Base-by-base conservation (phyloP, 2,888 invertebrate species). In the Mayetiola destructor region DNA sequence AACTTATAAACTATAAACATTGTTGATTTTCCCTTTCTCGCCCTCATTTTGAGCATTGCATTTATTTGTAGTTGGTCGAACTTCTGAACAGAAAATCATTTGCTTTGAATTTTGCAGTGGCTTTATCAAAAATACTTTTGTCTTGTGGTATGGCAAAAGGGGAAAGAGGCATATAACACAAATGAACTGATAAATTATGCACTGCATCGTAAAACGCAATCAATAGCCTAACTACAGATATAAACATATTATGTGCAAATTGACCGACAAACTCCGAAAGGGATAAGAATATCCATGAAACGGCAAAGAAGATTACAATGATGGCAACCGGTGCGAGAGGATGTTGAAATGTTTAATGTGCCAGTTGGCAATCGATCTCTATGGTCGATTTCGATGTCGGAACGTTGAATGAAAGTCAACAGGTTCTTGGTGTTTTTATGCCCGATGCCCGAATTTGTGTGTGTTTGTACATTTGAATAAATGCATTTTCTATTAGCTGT, bases 401-500 rank as follows among this genome's bases (percentile, higher is more conserved):
- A n/a, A n/a, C n/a, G n/a, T n/a, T n/a, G n/a, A n/a, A n/a, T n/a
- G n/a, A 16, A 48, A 48, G 48, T 48, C 48, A 48, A 48, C 48
- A 48, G 48, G 48, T 48, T 48, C 27, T 48, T 16, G 48, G 5
- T 27, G 27, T 27, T n/a, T n/a, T n/a, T n/a, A n/a, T n/a, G n/a
- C n/a, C n/a, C n/a, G n/a, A n/a, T n/a, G n/a, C n/a, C n/a, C n/a
- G n/a, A n/a, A n/a, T n/a, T n/a, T n/a, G n/a, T n/a, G n/a, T n/a
- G n/a, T n/a, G n/a, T n/a, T n/a, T n/a, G n/a, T n/a, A n/a, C 16
- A 48, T 48, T 48, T 48, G 48, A 48, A 48, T 48, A 48, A 48
- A 27, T 48, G 27, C 48, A 48, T 42, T 42, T 21, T 12, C 42
- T 14, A 42, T 48, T 48, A 48, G 48, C 48, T 48, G 27, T 48